Evolutionary conservation across 2,888 invertebrate genomes (phyloP).

Genomic region (Melangyna quadrimaculata): DNA sequence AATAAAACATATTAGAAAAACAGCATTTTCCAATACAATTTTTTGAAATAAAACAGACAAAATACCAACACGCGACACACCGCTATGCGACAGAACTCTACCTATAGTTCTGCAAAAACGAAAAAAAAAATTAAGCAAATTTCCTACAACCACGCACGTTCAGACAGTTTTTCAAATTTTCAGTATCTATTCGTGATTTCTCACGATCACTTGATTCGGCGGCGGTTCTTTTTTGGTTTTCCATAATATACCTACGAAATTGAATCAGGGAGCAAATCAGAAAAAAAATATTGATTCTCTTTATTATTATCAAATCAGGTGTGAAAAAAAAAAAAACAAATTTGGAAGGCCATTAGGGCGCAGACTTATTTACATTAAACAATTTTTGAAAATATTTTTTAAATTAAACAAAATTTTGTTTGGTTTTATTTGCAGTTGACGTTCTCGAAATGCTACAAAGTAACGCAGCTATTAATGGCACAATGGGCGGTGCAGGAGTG

Average conservation of each 20-base stretch:
- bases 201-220: slow-evolving; percentile 51
- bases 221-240: background rate
- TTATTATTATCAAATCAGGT: slow-evolving; percentile 66
- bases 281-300: slow-evolving; percentile 37
- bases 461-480: slow-evolving; percentile 74
- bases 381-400: background rate
- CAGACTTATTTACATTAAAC: background rate
- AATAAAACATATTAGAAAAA: slow-evolving; percentile 34
- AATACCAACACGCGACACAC: background rate
- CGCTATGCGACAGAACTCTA: slow-evolving; percentile 18
- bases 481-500: slow-evolving; percentile 73
- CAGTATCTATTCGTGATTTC: slow-evolving; percentile 74
- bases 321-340: slow-evolving; percentile 11
- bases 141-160: slow-evolving; percentile 41
- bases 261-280: background rate
- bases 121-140: slow-evolving; percentile 12
- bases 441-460: slow-evolving; percentile 82
- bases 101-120: slow-evolving; percentile 8
- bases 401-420: slow-evolving; percentile 27
- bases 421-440: slow-evolving; percentile 84
- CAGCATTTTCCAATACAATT: background rate
- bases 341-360: background rate
- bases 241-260: background rate
- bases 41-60: slow-evolving; percentile 22
- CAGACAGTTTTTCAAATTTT: slow-evolving; percentile 58